Evolutionary conservation across 2,888 invertebrate genomes (phyloP).

Genomic region (Yponomeuta malinellus): DNA sequence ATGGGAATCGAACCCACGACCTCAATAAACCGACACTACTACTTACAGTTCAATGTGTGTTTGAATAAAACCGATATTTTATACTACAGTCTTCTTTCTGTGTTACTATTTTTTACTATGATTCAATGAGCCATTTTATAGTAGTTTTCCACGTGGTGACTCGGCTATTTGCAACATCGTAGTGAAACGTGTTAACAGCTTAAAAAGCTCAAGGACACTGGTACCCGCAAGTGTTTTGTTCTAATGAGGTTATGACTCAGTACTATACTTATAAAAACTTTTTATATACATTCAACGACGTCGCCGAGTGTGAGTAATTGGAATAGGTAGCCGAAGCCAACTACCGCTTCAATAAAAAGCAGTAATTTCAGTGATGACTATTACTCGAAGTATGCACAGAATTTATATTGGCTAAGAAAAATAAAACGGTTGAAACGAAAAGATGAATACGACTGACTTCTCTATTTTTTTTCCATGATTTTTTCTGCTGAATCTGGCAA

Average conservation of each 20-base stretch:
- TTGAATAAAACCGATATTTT: too few species aligned
- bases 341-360: background rate
- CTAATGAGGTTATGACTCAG: background rate
- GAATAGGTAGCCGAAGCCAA: background rate
- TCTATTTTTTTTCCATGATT: too few species aligned
- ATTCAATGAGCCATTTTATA: background rate
- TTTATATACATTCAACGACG: background rate
- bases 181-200: background rate
- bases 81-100: background rate
- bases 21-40: too few species aligned
- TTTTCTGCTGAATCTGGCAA: too few species aligned
- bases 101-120: background rate
- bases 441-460: too few species aligned
- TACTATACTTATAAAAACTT: background rate
- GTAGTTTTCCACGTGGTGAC: background rate
- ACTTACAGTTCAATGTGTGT: too few species aligned
- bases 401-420: too few species aligned
- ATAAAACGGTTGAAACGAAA: too few species aligned
- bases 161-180: background rate
- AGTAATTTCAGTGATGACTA: background rate
- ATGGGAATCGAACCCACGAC: too few species aligned
- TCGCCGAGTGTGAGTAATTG: background rate
- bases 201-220: constrained; percentile 10
- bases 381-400: background rate
- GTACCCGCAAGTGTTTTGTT: background rate